Evolutionary conservation across 2,113 vertebrate species (phyloP), one percentile per base, ranked within the genome.

Genomic region (Taxidea taxus): DNA sequence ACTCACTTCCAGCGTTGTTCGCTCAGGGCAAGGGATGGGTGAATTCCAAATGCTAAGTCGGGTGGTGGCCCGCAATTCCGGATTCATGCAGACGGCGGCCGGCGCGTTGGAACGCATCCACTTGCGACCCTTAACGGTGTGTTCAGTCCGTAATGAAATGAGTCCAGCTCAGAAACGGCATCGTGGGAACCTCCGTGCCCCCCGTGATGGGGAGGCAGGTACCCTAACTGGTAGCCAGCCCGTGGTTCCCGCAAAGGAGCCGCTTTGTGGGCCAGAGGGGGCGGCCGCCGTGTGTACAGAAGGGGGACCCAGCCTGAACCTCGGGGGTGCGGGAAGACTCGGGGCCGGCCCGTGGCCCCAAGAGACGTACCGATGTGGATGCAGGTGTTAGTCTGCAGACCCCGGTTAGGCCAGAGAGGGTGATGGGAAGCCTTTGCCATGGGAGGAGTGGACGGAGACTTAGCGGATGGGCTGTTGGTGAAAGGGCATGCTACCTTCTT

Each of bases 271-370:
- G 72, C 72, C 29, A 39, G 39, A 14, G 39, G 14, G 66, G 66
- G 68, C 37, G 2, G n/a, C 68, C 20, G 4, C 37, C 12, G 70
- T 39, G 37, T 74, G 70, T 3, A 10, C 37, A 11, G 11, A 27
- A 27, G 37, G 70, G 42, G 74, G 27, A 5, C 25, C 27, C 74
- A 16, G 42, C 74, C 27, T 16, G 74, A 77, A 8, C 74, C 74
- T 31, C 15, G 7, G 39, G 12, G 25, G 4, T 0, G 3, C 0
- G 1, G 7, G 16, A 7, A 15, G 12, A 27, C 42, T 75, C 13
- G 3, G 42, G 72, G 42, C 2, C 15, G 37, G 42, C 27, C 42
- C 0, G 42, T 7, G 74, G 74, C 15, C 16, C 27, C 4, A 4
- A 15, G 4, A 5, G 15, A 47, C 7, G 27, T 31, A 31, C 42